Base-by-base conservation (phyloP, 2,888 invertebrate species). In the Pseudeuparius sepicola region DNA sequence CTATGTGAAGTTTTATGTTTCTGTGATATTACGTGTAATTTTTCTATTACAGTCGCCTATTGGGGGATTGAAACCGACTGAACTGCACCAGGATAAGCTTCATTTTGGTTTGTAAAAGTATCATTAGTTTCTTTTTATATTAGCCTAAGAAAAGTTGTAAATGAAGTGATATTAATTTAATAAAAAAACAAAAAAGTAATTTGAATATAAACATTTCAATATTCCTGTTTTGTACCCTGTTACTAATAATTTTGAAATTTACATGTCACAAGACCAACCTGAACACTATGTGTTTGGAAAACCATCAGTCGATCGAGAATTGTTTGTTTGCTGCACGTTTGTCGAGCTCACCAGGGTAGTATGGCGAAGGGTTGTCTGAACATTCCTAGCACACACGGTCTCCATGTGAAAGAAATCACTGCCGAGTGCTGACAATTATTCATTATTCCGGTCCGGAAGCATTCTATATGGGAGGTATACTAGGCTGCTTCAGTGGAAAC, bases 1-100 rank as follows among this genome's bases (percentile, higher is more conserved):
- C 46, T 47, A 41, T 48, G 20, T n/a, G n/a, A n/a, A n/a, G n/a
- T n/a, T n/a, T n/a, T 39, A 27, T 47, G 43, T 44, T n/a, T 46
- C 56, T 61, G 61, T 60, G 60, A 61, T 59, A 57, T 55, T 59
- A 60, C 53, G 59, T 54, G 47, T 48, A 50, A 48, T 55, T 60
- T 60, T 60, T 60, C 52, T 59, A 59, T 61, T 61, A 46, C 60
- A 60, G 60, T 60, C 57, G 45, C 51, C 47, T 51, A 47, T 40
- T 47, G 48, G 48, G 49, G 48, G 45, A 38, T 27, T 34, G 44
- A 43, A 43, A 29, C 39, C 42, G 36, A 41, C 40, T 44, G 44
- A 38, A 39, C 28, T 36, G 37, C 40, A 43, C 49, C 46, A 45
- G 46, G 48, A 43, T 37, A 44, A 45, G 39, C 44, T 34, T 41